Conservation (phyloP, 2,113 vertebrate genomes). For the Patagioenas fasciata region DNA sequence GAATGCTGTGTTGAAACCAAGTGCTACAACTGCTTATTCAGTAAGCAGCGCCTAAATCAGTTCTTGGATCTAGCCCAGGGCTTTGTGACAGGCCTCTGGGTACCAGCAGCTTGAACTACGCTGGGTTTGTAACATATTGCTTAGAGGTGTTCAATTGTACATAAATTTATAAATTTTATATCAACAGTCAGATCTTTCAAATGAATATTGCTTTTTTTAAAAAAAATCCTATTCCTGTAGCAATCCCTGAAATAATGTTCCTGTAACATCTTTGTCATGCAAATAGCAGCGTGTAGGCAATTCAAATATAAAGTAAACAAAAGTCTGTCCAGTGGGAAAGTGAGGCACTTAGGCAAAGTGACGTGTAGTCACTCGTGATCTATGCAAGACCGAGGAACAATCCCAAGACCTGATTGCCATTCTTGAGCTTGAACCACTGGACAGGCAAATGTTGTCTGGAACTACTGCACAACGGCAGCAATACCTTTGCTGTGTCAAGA, state of each 20-base stretch:
- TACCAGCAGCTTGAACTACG: not conserved
- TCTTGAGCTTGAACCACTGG: conserved; percentile 56
- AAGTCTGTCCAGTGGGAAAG: conserved; percentile 52
- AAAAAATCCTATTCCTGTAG: conserved; percentile 34
- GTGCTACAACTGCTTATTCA: conserved; percentile 44
- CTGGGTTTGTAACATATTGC: conserved; percentile 36
- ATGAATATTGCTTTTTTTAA: conserved; percentile 59
- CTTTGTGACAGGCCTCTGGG: conserved; percentile 46
- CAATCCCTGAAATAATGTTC: conserved; percentile 72
- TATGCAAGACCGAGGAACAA: conserved; percentile 32
- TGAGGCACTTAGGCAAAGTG: conserved; percentile 68
- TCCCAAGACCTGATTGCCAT: not conserved
- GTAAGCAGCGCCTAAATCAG: conserved; percentile 56
- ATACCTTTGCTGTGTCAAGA: not conserved
- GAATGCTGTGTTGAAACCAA: not conserved
- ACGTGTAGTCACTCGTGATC: conserved; percentile 24
- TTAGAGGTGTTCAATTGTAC: conserved; percentile 33
- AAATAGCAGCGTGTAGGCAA: conserved; percentile 63
- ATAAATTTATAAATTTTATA: conserved; percentile 48
- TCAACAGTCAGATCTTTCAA: conserved; percentile 61
- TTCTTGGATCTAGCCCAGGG: conserved; percentile 64
- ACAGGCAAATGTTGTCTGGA: conserved; percentile 13
- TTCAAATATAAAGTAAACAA: conserved; percentile 42
- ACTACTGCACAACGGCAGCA: not conserved
- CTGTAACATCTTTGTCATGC: conserved; percentile 52